Evolutionary conservation across 2,888 invertebrate species (phyloP), one percentile per base, ranked within the genome.

Genomic region (Aporophyla lueneburgensis): DNA sequence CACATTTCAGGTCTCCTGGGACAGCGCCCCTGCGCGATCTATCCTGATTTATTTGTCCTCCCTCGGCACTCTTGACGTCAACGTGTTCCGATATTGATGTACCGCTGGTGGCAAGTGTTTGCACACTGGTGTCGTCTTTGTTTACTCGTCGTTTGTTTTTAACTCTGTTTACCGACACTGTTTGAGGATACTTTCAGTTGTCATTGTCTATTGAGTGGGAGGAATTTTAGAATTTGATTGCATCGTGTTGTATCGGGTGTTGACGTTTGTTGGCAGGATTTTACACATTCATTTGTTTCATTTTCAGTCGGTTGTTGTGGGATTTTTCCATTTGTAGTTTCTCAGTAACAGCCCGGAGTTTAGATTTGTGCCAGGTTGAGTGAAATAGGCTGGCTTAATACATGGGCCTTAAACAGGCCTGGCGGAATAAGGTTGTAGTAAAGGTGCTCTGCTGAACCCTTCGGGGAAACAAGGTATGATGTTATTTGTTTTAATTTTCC

Each of bases 1-100:
- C 24, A 21, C 63, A 27, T 49, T 53, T 51, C 72, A 76, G 80
- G 91, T 93, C 94, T 91, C 94, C 51, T 43, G 94, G 90, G 94
- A 92, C 84, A 58, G 43, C 78, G 90, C 87, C 90, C 84, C 76
- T 88, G 83, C 84, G 88, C 91, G 93, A 91, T 91, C 91, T 88
- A 91, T 91, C 89, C 91, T 93, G 95, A 94, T 93, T 95, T 94
- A 94, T 94, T 94, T 93, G 91, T 84, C 88, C 90, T 76, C 86
- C 87, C 85, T 76, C 68, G 70, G 65, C 59, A 27, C 54, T 70
- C 76, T 65, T 67, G 84, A 79, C 84, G 76, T 63, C 66, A 74
- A 49, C 70, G 71, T 61, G 61, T 56, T 77, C 43, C 74, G 62
- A 71, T 76, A 80, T 72, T 80, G 75, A 56, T 73, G 86, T 88